Percentiles rank a stretch among this genome's conserved stretches.
Conservation (phyloP, 1,140 invertebrate species). For the Musca vetustissima region DNA sequence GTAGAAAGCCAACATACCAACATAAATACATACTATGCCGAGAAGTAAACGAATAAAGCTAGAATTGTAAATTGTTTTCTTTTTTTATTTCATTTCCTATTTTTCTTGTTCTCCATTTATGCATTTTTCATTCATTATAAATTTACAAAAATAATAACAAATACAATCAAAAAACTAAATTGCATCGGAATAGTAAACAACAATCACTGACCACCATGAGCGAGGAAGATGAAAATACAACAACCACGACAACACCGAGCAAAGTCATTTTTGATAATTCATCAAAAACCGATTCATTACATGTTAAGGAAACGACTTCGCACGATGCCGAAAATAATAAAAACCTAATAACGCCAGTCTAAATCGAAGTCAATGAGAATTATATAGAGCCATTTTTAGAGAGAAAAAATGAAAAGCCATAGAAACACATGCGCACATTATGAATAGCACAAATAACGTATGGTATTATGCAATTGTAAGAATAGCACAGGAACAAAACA, state of each 20-base stretch:
- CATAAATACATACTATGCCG: too few species aligned
- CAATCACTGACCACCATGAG: slow-evolving; percentile 45
- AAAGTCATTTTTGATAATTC: not conserved
- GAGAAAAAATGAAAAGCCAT: not conserved
- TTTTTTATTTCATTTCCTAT: not conserved
- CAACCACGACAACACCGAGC: not conserved
- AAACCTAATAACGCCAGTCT: slow-evolving; percentile 10
- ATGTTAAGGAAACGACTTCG: not conserved
- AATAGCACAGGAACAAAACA: too few species aligned
- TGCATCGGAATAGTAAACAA: too few species aligned
- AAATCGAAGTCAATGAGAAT: not conserved
- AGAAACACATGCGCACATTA: not conserved
- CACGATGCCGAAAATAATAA: not conserved
- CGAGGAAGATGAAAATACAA: slow-evolving; percentile 39
- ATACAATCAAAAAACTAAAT: too few species aligned
- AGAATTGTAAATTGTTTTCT: not conserved
- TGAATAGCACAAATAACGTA: too few species aligned
- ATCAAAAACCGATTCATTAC: not conserved
- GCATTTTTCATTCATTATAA: not conserved
- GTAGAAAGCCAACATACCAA: not conserved
- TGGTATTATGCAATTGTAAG: too few species aligned
- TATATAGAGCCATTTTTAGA: not conserved
- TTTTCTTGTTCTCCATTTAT: not conserved
- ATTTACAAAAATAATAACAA: not conserved
- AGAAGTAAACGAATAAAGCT: not conserved